phyloP scores from a whole-genome alignment of 2,797 vertebrate genomes.

The Phoeniculus purpureus region DNA sequence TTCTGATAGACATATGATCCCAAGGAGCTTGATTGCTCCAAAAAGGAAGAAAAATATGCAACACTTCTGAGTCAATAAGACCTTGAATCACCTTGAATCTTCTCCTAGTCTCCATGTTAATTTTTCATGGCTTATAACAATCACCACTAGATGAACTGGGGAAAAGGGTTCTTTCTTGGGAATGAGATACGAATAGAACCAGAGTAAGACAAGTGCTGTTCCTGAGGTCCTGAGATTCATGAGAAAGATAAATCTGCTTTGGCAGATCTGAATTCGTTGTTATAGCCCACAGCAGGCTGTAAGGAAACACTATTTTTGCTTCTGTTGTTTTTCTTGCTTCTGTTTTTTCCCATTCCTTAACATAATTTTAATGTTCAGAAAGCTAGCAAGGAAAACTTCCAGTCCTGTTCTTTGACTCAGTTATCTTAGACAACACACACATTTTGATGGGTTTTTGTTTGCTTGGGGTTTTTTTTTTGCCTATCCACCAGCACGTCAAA shows the following conservation, averaged over 20 bases:
- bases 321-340: background rate
- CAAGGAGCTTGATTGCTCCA: background rate
- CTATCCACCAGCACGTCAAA: background rate
- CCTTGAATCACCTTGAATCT: slow-evolving; percentile 3
- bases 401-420: background rate
- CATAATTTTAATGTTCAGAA: background rate
- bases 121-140: background rate
- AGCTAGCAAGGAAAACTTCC: background rate
- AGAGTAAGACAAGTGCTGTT: background rate
- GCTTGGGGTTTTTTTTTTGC: background rate
- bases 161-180: background rate
- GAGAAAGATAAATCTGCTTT: background rate
- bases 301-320: background rate
- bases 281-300: background rate
- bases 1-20: background rate
- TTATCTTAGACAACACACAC: background rate
- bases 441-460: background rate
- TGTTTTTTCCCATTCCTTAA: background rate
- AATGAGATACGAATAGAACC: background rate
- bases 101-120: background rate
- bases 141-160: background rate
- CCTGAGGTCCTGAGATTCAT: background rate
- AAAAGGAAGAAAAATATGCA: background rate
- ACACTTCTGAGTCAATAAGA: background rate
- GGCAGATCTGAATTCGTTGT: background rate